Evolutionary conservation across 2,888 invertebrate genomes (phyloP), one percentile per base, ranked within the genome.

Genomic region (Amiota communis): DNA sequence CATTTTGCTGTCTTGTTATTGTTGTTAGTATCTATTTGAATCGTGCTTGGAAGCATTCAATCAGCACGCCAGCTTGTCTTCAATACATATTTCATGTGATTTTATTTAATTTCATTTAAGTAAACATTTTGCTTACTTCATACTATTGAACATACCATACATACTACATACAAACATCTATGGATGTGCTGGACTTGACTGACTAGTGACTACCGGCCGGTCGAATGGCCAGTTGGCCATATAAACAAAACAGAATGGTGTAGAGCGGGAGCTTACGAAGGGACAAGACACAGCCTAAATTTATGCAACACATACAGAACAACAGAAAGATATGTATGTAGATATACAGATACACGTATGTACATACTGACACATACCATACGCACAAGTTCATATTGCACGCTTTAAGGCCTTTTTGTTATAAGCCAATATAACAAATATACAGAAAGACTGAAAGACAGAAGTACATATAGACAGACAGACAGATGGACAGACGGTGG

Each of bases 401-500:
- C 72, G 70, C 74, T 74, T 72, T 64, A 47, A 57, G 51, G 68
- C 53, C 59, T 65, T 59, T n/a, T 67, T 70, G 72, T n/a, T 63
- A 36, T 63, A 63, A 59, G 20, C 17, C 17, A 9, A 59, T 36
- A 36, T 65, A 70, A 36, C 69, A 75, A 76, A 75, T 63, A 36
- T 13, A 53, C 67, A 70, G 46, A 59, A 23, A 23, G 23, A 23
- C 23, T 2, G 23, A n/a, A n/a, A n/a, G n/a, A n/a, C n/a, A n/a
- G n/a, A n/a, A n/a, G n/a, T n/a, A 23, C 23, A 23, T 23, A 23
- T 23, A 23, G 23, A 23, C 3, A 3, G 23, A 23, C 2, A 23
- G 23, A 23, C 3, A 3, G 23, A 23, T 3, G 3, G 23, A 23
- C 3, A 3, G 23, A 23, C 23, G 6, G 3, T 23, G 23, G 36